Base-by-base conservation (phyloP, 2,888 invertebrate genomes). In the Corythucha ciliata region DNA sequence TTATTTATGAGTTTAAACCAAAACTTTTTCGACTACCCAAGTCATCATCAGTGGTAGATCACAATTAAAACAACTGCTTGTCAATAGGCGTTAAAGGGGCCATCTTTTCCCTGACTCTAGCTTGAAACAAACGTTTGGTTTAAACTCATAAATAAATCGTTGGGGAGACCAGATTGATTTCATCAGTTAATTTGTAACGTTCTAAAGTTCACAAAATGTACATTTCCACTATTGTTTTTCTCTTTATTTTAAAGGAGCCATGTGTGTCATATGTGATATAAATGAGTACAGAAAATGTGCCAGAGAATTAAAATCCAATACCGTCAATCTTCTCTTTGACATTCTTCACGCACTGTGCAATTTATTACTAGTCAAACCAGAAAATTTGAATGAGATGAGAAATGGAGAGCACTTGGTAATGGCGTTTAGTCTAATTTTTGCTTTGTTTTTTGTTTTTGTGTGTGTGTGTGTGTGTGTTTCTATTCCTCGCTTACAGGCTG, bases 211-310 rank as follows among this genome's bases (percentile, higher is more conserved):
- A n/a, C 39, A n/a, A 7, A 40, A 10, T 45, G 22, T 42, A 22
- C 8, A 21, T 12, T 18, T 16, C 34, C 27, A 52, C 27, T 52
- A 57, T 12, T 42, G 12, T 10, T 52, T 34, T 16, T 39, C 40
- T 27, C 21, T 51, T 39, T 54, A 29, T 50, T 49, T 66, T 68
- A 42, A 67, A 84, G 89, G 97, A 49, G 96, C 96, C 1, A 92
- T 98, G 89, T 83, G 92, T 67, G 91, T 90, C 2, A 92, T 98
- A 61, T 96, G 94, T 70, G 98, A 98, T 74, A 87, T 98, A 60
- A 94, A 94, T 64, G 96, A 96, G 69, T 97, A 97, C 69, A 77
- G 94, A 18, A 86, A 87, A 61, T 89, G 88, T 65, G 83, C 81
- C n/a, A 83, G 86, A 65, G 80, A 81, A 41, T 72, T 83, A 51